Percentiles rank a stretch among this genome's conserved stretches.
These are phyloP conservation scores for Strigamia transsilvanica DNA, from an alignment of 2,888 invertebrate species.

Conservation along the genomic window DNA sequence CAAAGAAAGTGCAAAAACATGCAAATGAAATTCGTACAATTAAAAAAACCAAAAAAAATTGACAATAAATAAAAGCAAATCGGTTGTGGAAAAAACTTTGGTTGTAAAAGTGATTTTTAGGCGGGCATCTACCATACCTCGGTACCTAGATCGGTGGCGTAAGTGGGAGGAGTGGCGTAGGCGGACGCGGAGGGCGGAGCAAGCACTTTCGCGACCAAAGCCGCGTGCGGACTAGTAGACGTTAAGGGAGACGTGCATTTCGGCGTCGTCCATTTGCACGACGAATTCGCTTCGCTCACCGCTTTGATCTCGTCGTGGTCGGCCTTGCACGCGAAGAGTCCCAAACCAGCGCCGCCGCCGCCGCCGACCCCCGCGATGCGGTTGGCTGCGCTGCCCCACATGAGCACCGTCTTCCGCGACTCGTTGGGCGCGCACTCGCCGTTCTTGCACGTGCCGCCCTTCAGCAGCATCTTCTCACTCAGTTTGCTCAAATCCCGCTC, in stretches of 20 bases:
- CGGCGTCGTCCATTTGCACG: constrained; percentile 57
- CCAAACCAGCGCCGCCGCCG: constrained; percentile 33
- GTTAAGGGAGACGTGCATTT: constrained; percentile 60
- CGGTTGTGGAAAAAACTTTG: background rate
- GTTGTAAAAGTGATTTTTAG: background rate
- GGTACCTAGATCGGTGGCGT: constrained; percentile 53
- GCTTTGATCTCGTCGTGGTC: constrained; percentile 33
- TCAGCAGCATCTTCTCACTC: background rate
- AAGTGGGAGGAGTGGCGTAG: constrained; percentile 57
- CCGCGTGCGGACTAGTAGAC: constrained; percentile 55
- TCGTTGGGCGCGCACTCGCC: constrained; percentile 64
- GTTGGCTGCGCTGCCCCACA: constrained; percentile 77
- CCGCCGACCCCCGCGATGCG: constrained; percentile 48
- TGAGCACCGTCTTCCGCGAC: constrained; percentile 85
- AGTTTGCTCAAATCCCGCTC: constrained; percentile 59
- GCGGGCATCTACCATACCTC: constrained; percentile 53
- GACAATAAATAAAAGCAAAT: background rate
- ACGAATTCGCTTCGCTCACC: constrained; percentile 32
- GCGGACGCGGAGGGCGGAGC: constrained; percentile 58
- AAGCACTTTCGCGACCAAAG: constrained; percentile 56
- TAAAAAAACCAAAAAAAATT: background rate
- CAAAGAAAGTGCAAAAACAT: background rate
- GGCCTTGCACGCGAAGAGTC: constrained; percentile 54
- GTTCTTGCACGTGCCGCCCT: background rate
- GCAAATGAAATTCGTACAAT: background rate